These are phyloP conservation scores for Aporrectodea caliginosa DNA, from an alignment of 1,140 invertebrate genomes.

Conservation along the genomic window DNA sequence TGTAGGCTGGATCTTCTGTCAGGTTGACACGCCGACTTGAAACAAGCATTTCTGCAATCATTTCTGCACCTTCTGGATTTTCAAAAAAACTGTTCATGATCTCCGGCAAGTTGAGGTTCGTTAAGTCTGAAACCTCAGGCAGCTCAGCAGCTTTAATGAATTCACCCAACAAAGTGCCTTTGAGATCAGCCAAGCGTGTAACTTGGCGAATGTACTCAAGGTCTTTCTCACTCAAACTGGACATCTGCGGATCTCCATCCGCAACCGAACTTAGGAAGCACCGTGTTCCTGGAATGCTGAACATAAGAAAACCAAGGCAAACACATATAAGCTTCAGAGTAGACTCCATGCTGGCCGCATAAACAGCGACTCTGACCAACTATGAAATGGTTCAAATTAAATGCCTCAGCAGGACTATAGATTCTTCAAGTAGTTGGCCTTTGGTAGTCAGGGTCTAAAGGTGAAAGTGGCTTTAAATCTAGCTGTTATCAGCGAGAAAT, in stretches of 20 bases:
- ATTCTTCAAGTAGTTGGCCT: no score
- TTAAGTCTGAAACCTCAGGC: neutral
- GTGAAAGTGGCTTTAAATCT: no score
- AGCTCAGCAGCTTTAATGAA: neutral
- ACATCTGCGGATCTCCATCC: neutral
- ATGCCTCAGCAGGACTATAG: no score
- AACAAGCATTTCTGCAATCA: neutral
- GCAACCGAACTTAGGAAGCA: neutral
- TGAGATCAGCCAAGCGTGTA: neutral
- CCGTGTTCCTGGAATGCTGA: neutral
- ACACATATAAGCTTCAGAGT: no score
- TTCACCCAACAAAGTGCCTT: neutral
- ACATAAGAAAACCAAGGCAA: no score
- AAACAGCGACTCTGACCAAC: no score
- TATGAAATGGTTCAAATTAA: no score
- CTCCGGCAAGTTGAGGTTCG: neutral
- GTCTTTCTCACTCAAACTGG: neutral
- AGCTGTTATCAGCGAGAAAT: no score
- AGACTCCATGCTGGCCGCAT: no score
- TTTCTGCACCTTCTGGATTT: neutral
- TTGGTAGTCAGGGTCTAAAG: no score
- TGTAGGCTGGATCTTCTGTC: neutral
- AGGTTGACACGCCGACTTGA: no score
- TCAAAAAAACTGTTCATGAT: neutral
- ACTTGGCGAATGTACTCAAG: neutral